Evolutionary conservation across 2,888 invertebrate genomes (phyloP).

Genomic region (Macrosiphum euphorbiae): DNA sequence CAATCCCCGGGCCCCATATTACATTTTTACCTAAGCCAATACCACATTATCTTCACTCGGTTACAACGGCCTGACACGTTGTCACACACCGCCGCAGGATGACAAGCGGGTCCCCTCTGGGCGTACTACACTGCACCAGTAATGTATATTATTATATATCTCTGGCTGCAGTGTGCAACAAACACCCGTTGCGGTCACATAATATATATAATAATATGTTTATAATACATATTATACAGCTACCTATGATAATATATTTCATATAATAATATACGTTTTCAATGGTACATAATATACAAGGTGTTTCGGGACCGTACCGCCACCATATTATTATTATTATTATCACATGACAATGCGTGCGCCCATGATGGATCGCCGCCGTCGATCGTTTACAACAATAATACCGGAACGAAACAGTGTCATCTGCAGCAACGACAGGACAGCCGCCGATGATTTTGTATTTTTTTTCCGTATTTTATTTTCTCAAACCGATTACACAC

Average conservation of each 20-base stretch:
- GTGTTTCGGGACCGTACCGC: not conserved
- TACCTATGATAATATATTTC: not conserved
- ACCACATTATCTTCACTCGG: not conserved
- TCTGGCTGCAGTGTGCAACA: not conserved
- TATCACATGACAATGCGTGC: not conserved
- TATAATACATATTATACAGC: slow-evolving; percentile 7
- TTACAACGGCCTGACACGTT: not conserved
- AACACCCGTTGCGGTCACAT: slow-evolving; percentile 7
- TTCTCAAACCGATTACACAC: slow-evolving; percentile 1
- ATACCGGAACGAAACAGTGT: slow-evolving; percentile 27
- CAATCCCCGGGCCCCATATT: too few relatives aligned
- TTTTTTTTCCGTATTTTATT: not conserved
- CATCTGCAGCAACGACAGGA: not conserved
- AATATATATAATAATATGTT: not conserved
- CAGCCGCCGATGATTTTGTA: not conserved
- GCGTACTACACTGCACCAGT: not conserved
- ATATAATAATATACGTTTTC: not conserved
- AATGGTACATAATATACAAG: not conserved
- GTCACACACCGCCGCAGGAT: not conserved
- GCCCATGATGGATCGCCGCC: slow-evolving; percentile 25
- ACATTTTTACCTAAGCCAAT: too few relatives aligned
- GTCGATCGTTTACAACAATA: not conserved
- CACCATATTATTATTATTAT: not conserved
- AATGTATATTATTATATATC: not conserved
- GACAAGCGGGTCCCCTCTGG: not conserved